These are phyloP conservation scores for Sinotaia quadrata DNA, from an alignment of 2,888 invertebrate genomes.

Conservation along the genomic window DNA sequence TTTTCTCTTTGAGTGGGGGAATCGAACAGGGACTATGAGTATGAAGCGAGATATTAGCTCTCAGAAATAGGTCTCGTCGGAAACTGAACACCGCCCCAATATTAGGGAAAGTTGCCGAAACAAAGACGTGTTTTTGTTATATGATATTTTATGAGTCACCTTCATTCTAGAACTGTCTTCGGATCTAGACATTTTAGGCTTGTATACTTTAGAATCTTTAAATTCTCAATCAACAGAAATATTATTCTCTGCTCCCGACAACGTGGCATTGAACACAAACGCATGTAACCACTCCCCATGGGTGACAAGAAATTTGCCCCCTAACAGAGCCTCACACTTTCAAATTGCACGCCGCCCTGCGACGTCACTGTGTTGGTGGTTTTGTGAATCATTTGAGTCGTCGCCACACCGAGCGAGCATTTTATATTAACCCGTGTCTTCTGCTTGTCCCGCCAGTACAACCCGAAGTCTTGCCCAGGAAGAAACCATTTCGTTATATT, in stretches of 20 bases:
- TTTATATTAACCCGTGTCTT: neutral
- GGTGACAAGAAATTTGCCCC: neutral
- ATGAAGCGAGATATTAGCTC: too few relatives aligned
- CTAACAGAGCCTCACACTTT: neutral
- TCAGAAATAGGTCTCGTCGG: too few relatives aligned
- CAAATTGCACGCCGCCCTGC: neutral
- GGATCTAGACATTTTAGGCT: too few relatives aligned
- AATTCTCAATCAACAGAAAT: neutral
- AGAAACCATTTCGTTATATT: neutral
- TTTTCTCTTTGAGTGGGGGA: too few relatives aligned
- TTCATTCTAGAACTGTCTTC: too few relatives aligned
- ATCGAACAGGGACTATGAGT: too few relatives aligned
- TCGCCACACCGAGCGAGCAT: neutral
- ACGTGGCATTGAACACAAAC: neutral
- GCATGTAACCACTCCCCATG: neutral
- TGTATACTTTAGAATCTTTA: too few relatives aligned
- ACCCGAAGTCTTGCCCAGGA: neutral
- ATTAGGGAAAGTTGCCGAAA: too few relatives aligned
- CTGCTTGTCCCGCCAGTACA: slow-evolving; percentile 19
- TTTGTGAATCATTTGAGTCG: slow-evolving; percentile 5
- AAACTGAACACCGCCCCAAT: too few relatives aligned
- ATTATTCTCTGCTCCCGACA: slow-evolving; percentile 1
- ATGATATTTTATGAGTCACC: too few relatives aligned
- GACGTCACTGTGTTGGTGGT: too few relatives aligned
- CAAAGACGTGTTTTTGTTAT: too few relatives aligned